Conservation (phyloP, 2,888 invertebrate species). For the Sinotaia quadrata region DNA sequence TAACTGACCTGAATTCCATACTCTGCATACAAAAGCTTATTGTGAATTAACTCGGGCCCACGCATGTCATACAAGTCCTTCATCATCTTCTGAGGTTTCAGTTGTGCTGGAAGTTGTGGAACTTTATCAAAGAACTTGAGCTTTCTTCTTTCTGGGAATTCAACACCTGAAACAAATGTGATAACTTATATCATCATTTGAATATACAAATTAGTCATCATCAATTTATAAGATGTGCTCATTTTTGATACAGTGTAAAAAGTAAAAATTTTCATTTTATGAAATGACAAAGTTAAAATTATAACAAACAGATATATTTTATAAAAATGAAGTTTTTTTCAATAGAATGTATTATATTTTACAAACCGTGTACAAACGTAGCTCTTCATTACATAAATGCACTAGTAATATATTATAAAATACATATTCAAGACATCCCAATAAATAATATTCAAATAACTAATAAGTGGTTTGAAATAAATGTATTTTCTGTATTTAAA, state of each 20-base stretch:
- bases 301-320: neutral
- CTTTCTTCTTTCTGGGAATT: conserved; percentile 58
- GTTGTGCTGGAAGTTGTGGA: conserved; percentile 73
- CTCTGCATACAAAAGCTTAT: conserved; percentile 88
- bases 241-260: neutral
- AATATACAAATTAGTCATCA: neutral
- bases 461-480: too few relatives aligned
- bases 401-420: too few relatives aligned
- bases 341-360: too few relatives aligned
- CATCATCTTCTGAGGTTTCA: conserved; percentile 87
- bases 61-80: conserved; percentile 87
- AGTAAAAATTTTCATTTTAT: neutral
- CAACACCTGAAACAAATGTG: conserved; percentile 55
- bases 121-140: conserved; percentile 82
- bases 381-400: too few relatives aligned
- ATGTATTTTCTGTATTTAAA: too few relatives aligned
- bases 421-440: too few relatives aligned
- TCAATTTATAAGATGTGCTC: neutral
- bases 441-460: too few relatives aligned
- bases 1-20: conserved; percentile 88
- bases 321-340: too few relatives aligned
- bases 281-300: conserved; percentile 2
- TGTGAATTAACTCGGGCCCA: conserved; percentile 91
- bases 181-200: neutral
- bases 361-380: too few relatives aligned